Base-by-base conservation (phyloP, 1,140 invertebrate species). In the Bombus haemorrhoidalis region DNA sequence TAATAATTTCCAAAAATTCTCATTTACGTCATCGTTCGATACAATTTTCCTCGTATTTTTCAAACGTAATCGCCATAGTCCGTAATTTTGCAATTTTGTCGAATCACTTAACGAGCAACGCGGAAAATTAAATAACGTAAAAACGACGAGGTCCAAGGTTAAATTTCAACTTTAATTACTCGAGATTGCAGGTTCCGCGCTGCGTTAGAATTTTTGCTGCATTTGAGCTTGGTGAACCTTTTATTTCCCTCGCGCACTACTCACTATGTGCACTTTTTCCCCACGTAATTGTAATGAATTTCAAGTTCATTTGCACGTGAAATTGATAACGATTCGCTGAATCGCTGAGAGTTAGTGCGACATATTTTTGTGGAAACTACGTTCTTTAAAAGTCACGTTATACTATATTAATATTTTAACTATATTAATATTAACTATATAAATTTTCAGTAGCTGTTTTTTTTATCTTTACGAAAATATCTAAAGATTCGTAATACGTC, bases 291-390 rank as follows among this genome's bases (percentile, higher is more conserved):
- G 37, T 62, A 85, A 84, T 53, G 79, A 88, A 86, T 81, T 81
- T 88, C 59, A 59, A 73, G 76, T 89, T 86, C n/a, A 64, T 85
- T 89, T 82, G 69, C 75, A 83, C 84, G 32, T 59, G 34, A 85
- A 47, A 88, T 81, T 69, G 72, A 69, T 86, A 76, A 79, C 76
- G 75, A 72, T 66, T 59, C 77, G 22, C 12, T 34, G 32, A 34
- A 57, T 37, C 25, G 64, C 77, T 12, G 47, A 53, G 47, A 53
- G 47, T 22, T 53, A 53, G 47, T 53, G n/a, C 32, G 66, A 79
- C 77, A 39, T 15, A 41, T 66, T 79, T 47, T 5, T 28, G 9
- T 25, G 12, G n/a, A 28, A 79, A 47, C 41, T 37, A 12, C 41
- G 41, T 47, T 32, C 59, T 15, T 28, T 34, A 6, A 75, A 28